Evolutionary conservation across 2,797 vertebrate species (phyloP), one percentile per base, ranked within the genome.

Genomic region (Bradypus variegatus): DNA sequence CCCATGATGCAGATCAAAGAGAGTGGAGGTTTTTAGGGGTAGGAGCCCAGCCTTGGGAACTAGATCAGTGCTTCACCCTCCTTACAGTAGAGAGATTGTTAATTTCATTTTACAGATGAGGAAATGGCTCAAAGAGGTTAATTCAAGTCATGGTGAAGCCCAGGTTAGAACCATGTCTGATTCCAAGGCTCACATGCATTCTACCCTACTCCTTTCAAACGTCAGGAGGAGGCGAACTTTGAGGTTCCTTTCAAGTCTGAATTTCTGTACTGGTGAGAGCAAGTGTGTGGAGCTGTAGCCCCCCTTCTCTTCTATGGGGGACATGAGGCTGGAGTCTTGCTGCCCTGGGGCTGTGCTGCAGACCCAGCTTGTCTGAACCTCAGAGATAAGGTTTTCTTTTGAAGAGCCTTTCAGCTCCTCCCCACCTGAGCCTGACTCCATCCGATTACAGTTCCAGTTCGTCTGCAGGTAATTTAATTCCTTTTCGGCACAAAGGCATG

Each of bases 311-410:
- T 85, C 78, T n/a, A 6, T 0, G 6, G 18, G 76, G 10, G 14
- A 41, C 41, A 82, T 62, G 31, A 70, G 70, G 31, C 85, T 81
- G 58, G n/a, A 89, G 86, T 23, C 89, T 84, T 82, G 62, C 91
- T 29, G 94, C 70, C 88, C 88, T 15, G 21, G 45, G 94, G 94
- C 94, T 96, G 93, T 92, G 91, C 72, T 91, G 86, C 0, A 0
- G 92, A 94, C 84, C 77, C 86, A 38, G 95, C 96, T 95, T 91
- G 94, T 97, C 96, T 97, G 97, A 97, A 91, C 91, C 94, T 94
- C 73, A 23, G 95, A 96, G 97, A 97, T 97, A 97, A 97, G 96
- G 94, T 95, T 96, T 97, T 86, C 96, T 97, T 96, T 96, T 95
- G 96, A 96, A 95, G 96, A 95, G 92, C 92, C 83, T 96, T 97